Evolutionary conservation across 2,888 invertebrate genomes (phyloP).

Genomic region (Pammene fasciana): DNA sequence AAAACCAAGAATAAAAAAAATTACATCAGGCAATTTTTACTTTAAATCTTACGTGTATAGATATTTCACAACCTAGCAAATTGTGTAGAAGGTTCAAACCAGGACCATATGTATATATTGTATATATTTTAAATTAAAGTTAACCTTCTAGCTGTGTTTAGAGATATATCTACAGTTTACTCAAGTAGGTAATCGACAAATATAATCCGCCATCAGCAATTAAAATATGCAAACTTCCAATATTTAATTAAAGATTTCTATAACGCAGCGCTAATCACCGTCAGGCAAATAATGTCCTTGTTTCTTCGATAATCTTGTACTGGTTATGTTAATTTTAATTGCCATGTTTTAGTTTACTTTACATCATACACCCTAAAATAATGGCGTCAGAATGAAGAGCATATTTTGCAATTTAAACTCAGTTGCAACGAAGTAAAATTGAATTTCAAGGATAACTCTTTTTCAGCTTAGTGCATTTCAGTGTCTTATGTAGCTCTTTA

Average conservation of each 20-base stretch:
- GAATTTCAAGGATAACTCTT: background rate
- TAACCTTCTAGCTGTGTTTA: too few relatives aligned
- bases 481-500: conserved; percentile 58
- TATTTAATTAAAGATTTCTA: conserved; percentile 36
- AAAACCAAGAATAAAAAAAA: too few relatives aligned
- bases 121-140: too few relatives aligned
- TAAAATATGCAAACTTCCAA: conserved; percentile 27
- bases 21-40: too few relatives aligned
- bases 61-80: too few relatives aligned
- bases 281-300: conserved; percentile 31
- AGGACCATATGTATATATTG: too few relatives aligned
- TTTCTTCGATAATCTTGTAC: conserved; percentile 32
- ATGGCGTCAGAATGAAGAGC: background rate
- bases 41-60: too few relatives aligned
- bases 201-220: conserved; percentile 25
- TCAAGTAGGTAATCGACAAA: background rate
- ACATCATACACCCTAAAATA: conserved; percentile 57
- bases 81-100: too few relatives aligned
- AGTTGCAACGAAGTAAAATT: background rate
- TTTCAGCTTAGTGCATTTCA: conserved; percentile 4
- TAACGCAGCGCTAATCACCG: conserved; percentile 26
- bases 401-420: background rate
- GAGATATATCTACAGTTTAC: background rate
- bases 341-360: conserved; percentile 56
- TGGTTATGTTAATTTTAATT: conserved; percentile 38